phyloP scores from a whole-genome alignment of 2,797 vertebrate species.

The Phrynocephalus vlangalii region DNA sequence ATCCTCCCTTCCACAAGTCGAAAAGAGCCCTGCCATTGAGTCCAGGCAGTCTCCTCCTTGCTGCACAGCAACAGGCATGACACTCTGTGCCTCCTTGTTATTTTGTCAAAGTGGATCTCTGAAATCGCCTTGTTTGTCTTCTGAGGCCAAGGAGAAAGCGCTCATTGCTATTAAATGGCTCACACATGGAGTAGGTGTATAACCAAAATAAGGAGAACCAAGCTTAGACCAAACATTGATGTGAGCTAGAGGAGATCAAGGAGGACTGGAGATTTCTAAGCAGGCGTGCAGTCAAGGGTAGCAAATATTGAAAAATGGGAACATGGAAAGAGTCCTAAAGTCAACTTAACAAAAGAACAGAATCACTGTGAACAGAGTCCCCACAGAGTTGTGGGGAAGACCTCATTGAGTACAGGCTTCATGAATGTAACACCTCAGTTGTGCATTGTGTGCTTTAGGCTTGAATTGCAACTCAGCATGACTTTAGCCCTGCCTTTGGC shows the following conservation, averaged over 20 bases:
- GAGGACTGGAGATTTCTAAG: not conserved
- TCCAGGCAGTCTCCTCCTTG: slow-evolving; percentile 19
- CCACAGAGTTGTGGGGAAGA: too few species aligned
- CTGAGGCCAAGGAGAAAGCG: slow-evolving; percentile 25
- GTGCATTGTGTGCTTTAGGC: too few species aligned
- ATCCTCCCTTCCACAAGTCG: slow-evolving; percentile 21
- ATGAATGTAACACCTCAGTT: too few species aligned
- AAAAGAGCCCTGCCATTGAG: slow-evolving; percentile 32
- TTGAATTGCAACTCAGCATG: too few species aligned
- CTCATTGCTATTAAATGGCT: slow-evolving; percentile 48
- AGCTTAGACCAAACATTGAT: not conserved
- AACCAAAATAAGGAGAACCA: too few species aligned
- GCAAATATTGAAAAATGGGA: not conserved
- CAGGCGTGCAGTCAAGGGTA: not conserved
- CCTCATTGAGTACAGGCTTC: too few species aligned
- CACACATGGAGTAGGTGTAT: slow-evolving; percentile 9
- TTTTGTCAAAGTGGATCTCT: not conserved
- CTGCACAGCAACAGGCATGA: not conserved
- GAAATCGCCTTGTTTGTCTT: not conserved
- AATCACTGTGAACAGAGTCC: too few species aligned
- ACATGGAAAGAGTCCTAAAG: too few species aligned
- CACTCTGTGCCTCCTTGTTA: not conserved
- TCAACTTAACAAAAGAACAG: not conserved
- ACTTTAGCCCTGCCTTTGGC: too few species aligned
- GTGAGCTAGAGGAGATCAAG: not conserved